These are phyloP conservation scores for Cynodonichthys magdalenae DNA, from an alignment of 2,797 vertebrate genomes.

Conservation along the genomic window DNA sequence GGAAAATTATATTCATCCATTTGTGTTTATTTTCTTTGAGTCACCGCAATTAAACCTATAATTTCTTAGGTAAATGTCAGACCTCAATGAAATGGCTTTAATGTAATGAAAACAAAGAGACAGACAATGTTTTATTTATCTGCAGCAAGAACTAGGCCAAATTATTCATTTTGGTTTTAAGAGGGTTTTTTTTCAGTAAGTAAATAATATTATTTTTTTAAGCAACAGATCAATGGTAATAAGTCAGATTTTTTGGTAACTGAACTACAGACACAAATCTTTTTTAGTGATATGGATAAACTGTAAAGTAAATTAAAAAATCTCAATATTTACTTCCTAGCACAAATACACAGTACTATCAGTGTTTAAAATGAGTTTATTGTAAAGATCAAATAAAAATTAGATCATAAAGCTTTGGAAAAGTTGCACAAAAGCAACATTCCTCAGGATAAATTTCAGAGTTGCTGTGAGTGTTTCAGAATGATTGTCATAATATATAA, in stretches of 20 bases:
- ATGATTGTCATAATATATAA: slow-evolving; percentile 22
- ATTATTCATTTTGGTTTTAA: background rate
- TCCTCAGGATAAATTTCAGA: slow-evolving; percentile 11
- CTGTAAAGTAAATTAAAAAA: background rate
- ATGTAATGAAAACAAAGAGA: slow-evolving; percentile 4
- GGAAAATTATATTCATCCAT: too few species aligned
- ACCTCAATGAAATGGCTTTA: slow-evolving; percentile 13
- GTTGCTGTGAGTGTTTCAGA: slow-evolving; percentile 1
- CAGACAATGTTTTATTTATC: slow-evolving; percentile 1
- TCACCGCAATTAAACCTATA: too few species aligned
- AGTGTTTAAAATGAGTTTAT: slow-evolving; percentile 5
- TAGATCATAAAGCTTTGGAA: slow-evolving; percentile 3
- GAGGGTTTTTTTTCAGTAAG: background rate
- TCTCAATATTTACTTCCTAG: background rate
- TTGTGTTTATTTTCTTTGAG: too few species aligned
- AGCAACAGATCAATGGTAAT: too few species aligned
- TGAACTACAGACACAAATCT: background rate
- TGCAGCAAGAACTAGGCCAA: too few species aligned
- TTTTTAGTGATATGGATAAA: background rate
- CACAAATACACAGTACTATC: background rate
- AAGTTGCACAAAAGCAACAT: slow-evolving; percentile 6
- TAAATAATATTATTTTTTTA: too few species aligned
- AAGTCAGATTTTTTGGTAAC: background rate
- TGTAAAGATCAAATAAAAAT: slow-evolving; percentile 20
- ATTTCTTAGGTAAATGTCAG: too few species aligned